phyloP scores from a whole-genome alignment of 2,888 invertebrate species.

The Eristalinus aeneus region DNA sequence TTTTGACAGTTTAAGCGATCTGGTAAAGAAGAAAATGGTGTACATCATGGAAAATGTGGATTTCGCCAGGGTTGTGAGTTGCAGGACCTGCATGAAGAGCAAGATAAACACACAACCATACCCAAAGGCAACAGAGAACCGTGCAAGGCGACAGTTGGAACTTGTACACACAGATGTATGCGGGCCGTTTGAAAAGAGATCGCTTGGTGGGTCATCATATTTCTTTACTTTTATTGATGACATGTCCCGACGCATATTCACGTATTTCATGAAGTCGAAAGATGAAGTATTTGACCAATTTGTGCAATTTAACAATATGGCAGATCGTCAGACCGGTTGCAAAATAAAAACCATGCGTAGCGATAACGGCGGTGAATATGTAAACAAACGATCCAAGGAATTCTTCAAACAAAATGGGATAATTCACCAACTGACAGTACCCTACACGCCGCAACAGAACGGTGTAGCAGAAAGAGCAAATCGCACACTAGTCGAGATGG shows the following conservation, averaged over 20 bases:
- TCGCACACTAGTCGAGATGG: conserved; percentile 60
- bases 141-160: conserved; percentile 25
- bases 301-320: conserved; percentile 47
- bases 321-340: conserved; percentile 37
- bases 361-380: conserved; percentile 57
- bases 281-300: conserved; percentile 51
- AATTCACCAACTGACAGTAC: conserved; percentile 53
- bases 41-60: too few species aligned
- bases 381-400: conserved; percentile 40
- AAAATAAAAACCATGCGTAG: conserved; percentile 46
- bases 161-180: conserved; percentile 33
- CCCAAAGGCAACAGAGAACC: conserved; percentile 34
- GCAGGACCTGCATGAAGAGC: too few species aligned
- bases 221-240: conserved; percentile 61
- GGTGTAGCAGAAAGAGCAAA: conserved; percentile 69
- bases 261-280: conserved; percentile 44
- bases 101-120: too few species aligned
- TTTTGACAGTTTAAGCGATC: too few species aligned
- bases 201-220: conserved; percentile 41
- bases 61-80: too few species aligned
- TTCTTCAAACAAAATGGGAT: conserved; percentile 60
- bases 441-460: conserved; percentile 72
- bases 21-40: too few species aligned
- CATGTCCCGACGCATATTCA: conserved; percentile 32
- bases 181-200: conserved; percentile 41